A percentile compares a stretch with the other conserved stretches of the same genome.
phyloP scores from a whole-genome alignment of 2,888 invertebrate genomes.

The Mimas tiliae region DNA sequence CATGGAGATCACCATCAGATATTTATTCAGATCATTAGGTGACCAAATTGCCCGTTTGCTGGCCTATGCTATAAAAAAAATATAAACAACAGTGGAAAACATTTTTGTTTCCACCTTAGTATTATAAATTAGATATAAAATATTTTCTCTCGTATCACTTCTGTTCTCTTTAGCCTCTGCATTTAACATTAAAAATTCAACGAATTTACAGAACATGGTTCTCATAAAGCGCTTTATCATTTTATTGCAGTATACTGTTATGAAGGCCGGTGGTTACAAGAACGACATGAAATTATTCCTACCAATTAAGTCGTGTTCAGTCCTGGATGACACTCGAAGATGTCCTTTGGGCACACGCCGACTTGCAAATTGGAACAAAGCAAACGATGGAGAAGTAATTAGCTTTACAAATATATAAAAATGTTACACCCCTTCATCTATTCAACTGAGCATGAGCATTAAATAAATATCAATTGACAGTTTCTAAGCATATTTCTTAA shows the following conservation, averaged over 20 bases:
- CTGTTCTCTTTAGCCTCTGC: background rate
- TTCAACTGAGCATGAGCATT: background rate
- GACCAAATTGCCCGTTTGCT: no score
- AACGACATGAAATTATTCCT: conserved; percentile 59
- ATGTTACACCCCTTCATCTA: conserved; percentile 7
- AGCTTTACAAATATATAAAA: conserved; percentile 29
- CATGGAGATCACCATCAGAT: no score
- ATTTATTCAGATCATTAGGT: no score
- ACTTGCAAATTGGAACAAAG: conserved; percentile 51
- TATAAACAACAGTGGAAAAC: no score
- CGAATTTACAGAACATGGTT: conserved; percentile 37
- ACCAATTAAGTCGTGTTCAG: conserved; percentile 59
- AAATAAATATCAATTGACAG: background rate
- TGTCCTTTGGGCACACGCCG: conserved; percentile 64
- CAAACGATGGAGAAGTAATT: conserved; percentile 39
- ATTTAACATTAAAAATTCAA: conserved; percentile 34
- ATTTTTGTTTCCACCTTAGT: no score
- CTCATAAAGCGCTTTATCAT: conserved; percentile 49
- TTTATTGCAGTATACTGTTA: conserved; percentile 60
- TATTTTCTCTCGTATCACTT: no score
- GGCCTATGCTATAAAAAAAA: no score
- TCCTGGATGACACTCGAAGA: conserved; percentile 58
- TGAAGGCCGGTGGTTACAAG: conserved; percentile 53
- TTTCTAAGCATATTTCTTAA: conserved; percentile 6
- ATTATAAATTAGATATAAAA: no score